Percentiles rank a stretch among this genome's conserved stretches.
These are phyloP conservation scores for Gymnocypris eckloni DNA, from an alignment of 2,797 vertebrate genomes.

Conservation along the genomic window DNA sequence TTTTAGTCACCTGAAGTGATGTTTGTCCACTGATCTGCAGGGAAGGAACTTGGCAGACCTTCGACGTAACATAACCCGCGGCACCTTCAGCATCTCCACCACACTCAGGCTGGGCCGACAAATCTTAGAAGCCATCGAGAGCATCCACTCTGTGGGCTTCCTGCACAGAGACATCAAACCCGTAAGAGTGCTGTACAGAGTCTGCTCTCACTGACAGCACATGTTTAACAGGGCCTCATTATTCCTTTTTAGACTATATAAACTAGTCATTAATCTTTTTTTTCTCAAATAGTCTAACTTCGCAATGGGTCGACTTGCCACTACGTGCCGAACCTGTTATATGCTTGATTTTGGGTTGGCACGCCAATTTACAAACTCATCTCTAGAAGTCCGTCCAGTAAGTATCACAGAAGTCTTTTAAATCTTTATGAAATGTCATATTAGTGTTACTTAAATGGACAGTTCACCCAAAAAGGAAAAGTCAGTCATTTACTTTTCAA, in stretches of 20 bases:
- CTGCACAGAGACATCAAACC: conserved; percentile 98
- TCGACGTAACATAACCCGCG: conserved; percentile 89
- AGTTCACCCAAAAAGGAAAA: conserved; percentile 8
- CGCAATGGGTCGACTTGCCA: conserved; percentile 91
- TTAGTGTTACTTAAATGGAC: conserved; percentile 64
- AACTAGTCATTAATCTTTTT: conserved; percentile 62
- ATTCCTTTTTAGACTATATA: not conserved
- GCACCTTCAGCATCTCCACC: conserved; percentile 92
- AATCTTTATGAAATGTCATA: conserved; percentile 15
- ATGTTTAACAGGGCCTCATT: not conserved
- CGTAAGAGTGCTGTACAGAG: conserved; percentile 74
- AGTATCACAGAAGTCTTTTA: conserved; percentile 60
- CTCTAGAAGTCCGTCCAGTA: conserved; percentile 91
- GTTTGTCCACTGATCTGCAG: conserved; percentile 66
- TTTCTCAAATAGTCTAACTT: conserved; percentile 90
- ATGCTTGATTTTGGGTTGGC: conserved; percentile 99
- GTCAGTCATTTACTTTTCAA: not conserved
- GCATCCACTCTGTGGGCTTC: conserved; percentile 98
- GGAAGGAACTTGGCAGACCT: conserved; percentile 96
- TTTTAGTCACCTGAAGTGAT: not conserved
- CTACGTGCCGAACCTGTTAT: conserved; percentile 94
- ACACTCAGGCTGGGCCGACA: conserved; percentile 93
- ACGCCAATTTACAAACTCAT: conserved; percentile 94
- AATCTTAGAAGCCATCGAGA: conserved; percentile 96
- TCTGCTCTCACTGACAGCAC: not conserved